phyloP scores from a whole-genome alignment of 2,888 invertebrate species.

The Lymantria monacha region DNA sequence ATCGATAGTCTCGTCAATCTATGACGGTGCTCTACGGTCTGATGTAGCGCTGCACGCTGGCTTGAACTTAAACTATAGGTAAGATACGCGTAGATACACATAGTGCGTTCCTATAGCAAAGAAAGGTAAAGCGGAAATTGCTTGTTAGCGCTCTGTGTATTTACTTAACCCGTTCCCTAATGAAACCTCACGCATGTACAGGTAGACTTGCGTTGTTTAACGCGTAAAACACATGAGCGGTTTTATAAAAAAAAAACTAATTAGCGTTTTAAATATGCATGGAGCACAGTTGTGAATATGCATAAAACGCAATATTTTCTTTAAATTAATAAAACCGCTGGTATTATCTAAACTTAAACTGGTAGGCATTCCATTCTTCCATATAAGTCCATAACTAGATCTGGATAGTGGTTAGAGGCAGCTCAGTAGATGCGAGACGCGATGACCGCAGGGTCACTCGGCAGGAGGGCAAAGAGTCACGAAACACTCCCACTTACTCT shows the following conservation, averaged over 20 bases:
- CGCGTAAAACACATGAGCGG: background rate
- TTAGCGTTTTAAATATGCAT: background rate
- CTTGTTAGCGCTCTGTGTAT: constrained; percentile 2
- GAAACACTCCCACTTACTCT: constrained; percentile 40
- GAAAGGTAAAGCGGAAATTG: constrained; percentile 1
- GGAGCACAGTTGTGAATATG: background rate
- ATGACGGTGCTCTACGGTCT: background rate
- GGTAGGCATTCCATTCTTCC: constrained; percentile 11
- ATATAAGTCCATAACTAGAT: constrained; percentile 32
- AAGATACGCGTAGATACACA: background rate
- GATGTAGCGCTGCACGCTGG: background rate
- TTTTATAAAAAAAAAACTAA: background rate
- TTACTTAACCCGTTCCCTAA: background rate
- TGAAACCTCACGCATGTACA: background rate
- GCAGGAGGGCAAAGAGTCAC: constrained; percentile 46
- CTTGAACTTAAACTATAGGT: background rate
- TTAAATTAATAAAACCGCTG: background rate
- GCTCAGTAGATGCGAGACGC: constrained; percentile 50
- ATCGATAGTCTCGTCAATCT: background rate
- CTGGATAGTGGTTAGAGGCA: constrained; percentile 39
- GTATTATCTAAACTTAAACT: background rate
- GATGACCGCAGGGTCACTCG: constrained; percentile 57
- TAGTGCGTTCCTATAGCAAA: background rate
- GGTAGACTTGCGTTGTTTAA: background rate
- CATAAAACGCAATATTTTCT: background rate